Evolutionary conservation across 2,797 vertebrate species (phyloP).

Genomic region (Anas capensis): DNA sequence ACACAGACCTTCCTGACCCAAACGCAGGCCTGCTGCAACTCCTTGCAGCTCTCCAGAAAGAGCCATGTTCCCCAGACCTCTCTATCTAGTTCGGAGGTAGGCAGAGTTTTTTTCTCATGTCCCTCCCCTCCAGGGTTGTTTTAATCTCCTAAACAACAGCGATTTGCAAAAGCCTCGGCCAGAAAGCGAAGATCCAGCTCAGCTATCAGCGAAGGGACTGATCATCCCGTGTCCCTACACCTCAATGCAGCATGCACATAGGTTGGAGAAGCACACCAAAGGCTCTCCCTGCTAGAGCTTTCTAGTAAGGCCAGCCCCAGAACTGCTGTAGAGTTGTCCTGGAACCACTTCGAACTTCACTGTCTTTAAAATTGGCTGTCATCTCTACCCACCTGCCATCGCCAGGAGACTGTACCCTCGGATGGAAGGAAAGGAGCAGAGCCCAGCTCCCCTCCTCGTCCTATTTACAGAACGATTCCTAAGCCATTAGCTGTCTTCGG

Average conservation of each 20-base stretch:
- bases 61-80: background rate
- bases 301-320: background rate
- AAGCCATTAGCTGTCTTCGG: background rate
- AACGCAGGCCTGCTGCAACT: constrained; percentile 25
- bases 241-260: background rate
- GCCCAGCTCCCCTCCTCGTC: background rate
- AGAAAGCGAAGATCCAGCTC: constrained; percentile 32
- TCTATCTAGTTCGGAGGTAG: background rate
- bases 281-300: background rate
- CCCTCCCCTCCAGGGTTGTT: background rate
- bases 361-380: background rate
- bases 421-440: background rate
- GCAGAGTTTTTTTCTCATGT: background rate
- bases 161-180: constrained; percentile 21
- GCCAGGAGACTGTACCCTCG: background rate
- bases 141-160: background rate
- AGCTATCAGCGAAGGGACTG: constrained; percentile 1
- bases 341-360: background rate
- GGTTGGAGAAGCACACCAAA: background rate
- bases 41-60: background rate
- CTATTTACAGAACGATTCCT: background rate
- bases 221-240: background rate
- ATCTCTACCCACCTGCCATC: background rate
- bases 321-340: background rate
- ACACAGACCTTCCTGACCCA: background rate